Evolutionary conservation across 2,888 invertebrate species (phyloP).

Genomic region (Pachymerium ferrugineum): DNA sequence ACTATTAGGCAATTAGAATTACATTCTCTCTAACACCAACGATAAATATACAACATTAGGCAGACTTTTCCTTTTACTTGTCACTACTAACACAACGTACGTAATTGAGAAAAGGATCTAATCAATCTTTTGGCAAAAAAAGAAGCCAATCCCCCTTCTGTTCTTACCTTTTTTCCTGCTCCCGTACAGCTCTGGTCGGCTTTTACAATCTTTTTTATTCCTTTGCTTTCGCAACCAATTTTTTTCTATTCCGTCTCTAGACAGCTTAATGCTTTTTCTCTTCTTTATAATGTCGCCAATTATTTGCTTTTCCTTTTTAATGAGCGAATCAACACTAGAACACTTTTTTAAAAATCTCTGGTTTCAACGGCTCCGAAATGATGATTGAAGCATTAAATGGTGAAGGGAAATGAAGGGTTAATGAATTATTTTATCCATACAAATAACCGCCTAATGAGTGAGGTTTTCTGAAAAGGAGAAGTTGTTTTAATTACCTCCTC

Average conservation of each 20-base stretch:
- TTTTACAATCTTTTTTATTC: not conserved
- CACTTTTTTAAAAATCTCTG: not conserved
- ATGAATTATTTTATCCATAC: not conserved
- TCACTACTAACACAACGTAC: too few relatives aligned
- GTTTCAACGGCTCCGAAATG: not conserved
- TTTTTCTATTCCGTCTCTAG: too few relatives aligned
- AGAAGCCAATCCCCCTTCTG: not conserved
- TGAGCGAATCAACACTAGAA: not conserved
- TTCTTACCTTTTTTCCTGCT: not conserved
- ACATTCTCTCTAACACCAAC: too few relatives aligned
- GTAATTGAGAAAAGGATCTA: conserved; percentile 11
- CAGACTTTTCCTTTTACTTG: too few relatives aligned
- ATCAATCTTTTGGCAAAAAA: conserved; percentile 4
- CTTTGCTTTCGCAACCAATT: not conserved
- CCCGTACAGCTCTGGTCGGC: too few relatives aligned
- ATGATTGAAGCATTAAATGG: conserved; percentile 4
- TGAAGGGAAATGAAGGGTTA: not conserved
- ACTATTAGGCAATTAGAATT: too few relatives aligned
- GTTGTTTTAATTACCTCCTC: not conserved
- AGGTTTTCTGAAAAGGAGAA: not conserved
- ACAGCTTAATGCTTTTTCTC: not conserved
- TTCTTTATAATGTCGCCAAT: not conserved
- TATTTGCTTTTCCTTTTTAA: not conserved
- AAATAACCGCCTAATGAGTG: not conserved
- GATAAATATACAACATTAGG: too few relatives aligned